Evolutionary conservation across 2,113 vertebrate species (phyloP).

Genomic region (Eulemur rufifrons): DNA sequence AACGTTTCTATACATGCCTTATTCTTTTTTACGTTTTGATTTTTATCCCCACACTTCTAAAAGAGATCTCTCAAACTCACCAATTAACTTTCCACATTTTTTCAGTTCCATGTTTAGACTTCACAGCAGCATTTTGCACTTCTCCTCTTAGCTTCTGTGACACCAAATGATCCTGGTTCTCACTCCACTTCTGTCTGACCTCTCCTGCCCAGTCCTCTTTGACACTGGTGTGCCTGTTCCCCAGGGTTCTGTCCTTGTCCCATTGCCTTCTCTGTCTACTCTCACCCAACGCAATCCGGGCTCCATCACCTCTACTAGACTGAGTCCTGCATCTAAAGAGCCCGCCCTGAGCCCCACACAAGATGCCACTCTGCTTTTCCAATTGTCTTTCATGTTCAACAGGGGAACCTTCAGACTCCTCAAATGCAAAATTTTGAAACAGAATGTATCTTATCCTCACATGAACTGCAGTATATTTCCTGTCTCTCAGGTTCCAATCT

Average conservation of each 20-base stretch:
- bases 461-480: background rate
- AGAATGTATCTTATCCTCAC: background rate
- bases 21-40: background rate
- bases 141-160: background rate
- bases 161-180: background rate
- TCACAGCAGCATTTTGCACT: background rate
- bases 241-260: background rate
- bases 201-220: background rate
- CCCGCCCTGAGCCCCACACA: too few species aligned
- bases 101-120: background rate
- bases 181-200: background rate
- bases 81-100: background rate
- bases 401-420: background rate
- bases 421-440: background rate
- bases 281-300: background rate
- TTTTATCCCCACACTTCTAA: background rate
- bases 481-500: background rate
- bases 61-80: conserved; percentile 16
- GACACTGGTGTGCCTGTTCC: background rate
- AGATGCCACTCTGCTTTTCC: background rate
- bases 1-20: background rate
- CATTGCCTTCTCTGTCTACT: background rate
- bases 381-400: background rate
- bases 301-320: background rate
- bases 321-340: background rate